Conservation (phyloP, 2,888 invertebrate genomes). For the Microdon myrmicae region DNA sequence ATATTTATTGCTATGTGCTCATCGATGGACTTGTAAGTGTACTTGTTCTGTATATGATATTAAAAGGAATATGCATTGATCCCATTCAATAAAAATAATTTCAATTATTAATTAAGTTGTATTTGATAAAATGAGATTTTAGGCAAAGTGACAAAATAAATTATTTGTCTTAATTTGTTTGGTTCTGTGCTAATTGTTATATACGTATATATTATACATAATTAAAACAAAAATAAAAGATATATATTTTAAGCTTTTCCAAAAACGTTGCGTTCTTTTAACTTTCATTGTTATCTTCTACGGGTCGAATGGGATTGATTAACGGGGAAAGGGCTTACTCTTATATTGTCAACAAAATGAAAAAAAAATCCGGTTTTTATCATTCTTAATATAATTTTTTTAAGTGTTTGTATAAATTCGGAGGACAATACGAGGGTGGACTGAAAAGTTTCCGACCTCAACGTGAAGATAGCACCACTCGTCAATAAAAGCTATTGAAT, state of each 20-base stretch:
- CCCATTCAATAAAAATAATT: slow-evolving; percentile 15
- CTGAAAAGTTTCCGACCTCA: no score
- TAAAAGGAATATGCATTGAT: slow-evolving; percentile 43
- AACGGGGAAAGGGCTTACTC: no score
- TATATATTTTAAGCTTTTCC: slow-evolving; percentile 53
- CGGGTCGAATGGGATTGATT: no score
- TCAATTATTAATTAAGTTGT: slow-evolving; percentile 28
- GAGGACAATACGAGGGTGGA: no score
- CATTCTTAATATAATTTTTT: no score
- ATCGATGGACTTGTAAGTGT: slow-evolving; percentile 51
- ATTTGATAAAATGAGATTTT: slow-evolving; percentile 44
- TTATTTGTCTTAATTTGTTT: slow-evolving; percentile 38
- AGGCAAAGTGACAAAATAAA: slow-evolving; percentile 19
- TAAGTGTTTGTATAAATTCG: no score
- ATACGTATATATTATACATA: slow-evolving; percentile 52
- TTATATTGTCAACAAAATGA: no score
- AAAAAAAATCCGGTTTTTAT: no score
- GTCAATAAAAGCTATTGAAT: no score
- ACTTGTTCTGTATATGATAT: slow-evolving; percentile 45
- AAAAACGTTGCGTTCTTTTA: no score
- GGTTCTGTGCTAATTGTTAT: slow-evolving; percentile 49
- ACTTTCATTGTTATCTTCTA: no score
- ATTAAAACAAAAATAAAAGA: slow-evolving; percentile 48
- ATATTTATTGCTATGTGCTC: slow-evolving; percentile 49
- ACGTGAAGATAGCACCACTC: no score